Conservation (phyloP, 2,888 invertebrate species). For the Tubulanus polymorphus region DNA sequence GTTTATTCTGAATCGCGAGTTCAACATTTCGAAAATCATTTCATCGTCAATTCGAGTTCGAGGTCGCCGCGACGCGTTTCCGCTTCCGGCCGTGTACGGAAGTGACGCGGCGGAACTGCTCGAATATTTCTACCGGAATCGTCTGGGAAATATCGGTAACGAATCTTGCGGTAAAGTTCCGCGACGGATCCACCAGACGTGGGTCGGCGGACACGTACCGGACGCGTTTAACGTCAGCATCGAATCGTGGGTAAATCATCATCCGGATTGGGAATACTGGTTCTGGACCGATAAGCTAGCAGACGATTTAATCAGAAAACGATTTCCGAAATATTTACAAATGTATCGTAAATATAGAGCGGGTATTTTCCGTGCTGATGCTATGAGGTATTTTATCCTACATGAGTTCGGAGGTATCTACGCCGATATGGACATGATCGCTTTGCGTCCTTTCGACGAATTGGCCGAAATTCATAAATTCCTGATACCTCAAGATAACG, state of each 20-base stretch:
- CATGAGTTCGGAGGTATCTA: slow-evolving; percentile 47
- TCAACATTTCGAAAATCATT: too few relatives aligned
- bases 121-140: too few relatives aligned
- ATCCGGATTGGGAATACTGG: slow-evolving; percentile 49
- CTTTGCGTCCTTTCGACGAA: slow-evolving; percentile 35
- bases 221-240: slow-evolving; percentile 35
- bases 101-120: too few relatives aligned
- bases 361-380: slow-evolving; percentile 42
- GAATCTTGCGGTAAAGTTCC: too few relatives aligned
- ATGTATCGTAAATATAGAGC: slow-evolving; percentile 37
- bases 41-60: too few relatives aligned
- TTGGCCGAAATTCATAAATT: slow-evolving; percentile 32
- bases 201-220: slow-evolving; percentile 34
- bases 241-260: slow-evolving; percentile 35
- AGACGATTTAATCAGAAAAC: slow-evolving; percentile 31
- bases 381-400: slow-evolving; percentile 43
- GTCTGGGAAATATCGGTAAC: too few relatives aligned
- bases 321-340: slow-evolving; percentile 32
- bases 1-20: too few relatives aligned
- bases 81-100: too few relatives aligned
- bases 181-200: slow-evolving; percentile 41
- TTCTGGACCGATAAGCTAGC: slow-evolving; percentile 49
- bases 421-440: slow-evolving; percentile 46
- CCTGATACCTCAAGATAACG: slow-evolving; percentile 40
- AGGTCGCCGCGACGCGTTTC: too few relatives aligned